Conservation (phyloP, 1,140 invertebrate genomes). For the Ceratina calcarata region DNA sequence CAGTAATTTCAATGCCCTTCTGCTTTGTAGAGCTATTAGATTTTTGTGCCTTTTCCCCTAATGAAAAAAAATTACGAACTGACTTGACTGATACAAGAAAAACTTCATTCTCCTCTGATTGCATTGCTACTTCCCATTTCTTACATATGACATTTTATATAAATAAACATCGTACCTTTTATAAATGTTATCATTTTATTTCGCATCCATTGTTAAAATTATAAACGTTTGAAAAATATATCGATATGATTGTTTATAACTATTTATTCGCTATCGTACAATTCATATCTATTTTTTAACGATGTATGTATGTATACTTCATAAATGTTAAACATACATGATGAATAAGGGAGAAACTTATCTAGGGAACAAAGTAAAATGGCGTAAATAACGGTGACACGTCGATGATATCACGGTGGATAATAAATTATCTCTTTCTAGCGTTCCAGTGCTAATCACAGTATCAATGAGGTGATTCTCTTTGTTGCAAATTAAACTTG, state of each 20-base stretch:
- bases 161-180: not conserved
- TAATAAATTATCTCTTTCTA: slow-evolving; percentile 25
- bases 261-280: slow-evolving; percentile 8
- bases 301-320: not conserved
- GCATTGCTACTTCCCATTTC: too few species aligned
- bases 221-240: slow-evolving; percentile 47
- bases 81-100: too few species aligned
- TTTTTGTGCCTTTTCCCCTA: too few species aligned
- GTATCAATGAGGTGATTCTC: slow-evolving; percentile 48
- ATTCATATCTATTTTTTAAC: not conserved
- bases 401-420: slow-evolving; percentile 8
- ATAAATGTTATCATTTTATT: slow-evolving; percentile 46
- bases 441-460: slow-evolving; percentile 30
- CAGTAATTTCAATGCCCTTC: too few species aligned
- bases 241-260: slow-evolving; percentile 21
- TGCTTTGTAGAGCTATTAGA: too few species aligned
- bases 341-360: not conserved
- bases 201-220: slow-evolving; percentile 31
- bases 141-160: not conserved
- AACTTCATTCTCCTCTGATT: too few species aligned
- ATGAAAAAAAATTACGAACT: too few species aligned
- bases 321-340: not conserved
- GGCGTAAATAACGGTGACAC: slow-evolving; percentile 13
- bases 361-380: slow-evolving; percentile 31
- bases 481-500: slow-evolving; percentile 56